A percentile compares a stretch with the other conserved stretches of the same genome.
Evolutionary conservation across 2,113 vertebrate species (phyloP).

Genomic region (Centropus bengalensis): DNA sequence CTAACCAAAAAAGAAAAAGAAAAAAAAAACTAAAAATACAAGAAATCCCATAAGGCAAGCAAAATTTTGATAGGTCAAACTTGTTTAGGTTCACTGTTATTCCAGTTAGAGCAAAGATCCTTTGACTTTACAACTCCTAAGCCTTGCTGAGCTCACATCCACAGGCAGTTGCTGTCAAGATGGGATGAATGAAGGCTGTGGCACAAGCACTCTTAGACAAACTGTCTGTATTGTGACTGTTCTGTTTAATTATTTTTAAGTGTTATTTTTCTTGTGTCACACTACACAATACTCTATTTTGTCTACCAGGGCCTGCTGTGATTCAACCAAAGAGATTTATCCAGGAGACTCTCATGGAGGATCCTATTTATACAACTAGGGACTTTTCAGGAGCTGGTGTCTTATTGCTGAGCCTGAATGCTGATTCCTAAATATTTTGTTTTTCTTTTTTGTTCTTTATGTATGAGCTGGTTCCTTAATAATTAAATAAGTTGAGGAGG

Average conservation of each 20-base stretch:
- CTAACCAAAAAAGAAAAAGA: not conserved
- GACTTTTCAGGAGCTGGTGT: not conserved
- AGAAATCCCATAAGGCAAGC: not conserved
- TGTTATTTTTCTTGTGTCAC: slow-evolving; percentile 27
- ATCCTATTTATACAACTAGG: not conserved
- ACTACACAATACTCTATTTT: slow-evolving; percentile 1
- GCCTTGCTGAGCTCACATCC: not conserved
- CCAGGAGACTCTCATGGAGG: not conserved
- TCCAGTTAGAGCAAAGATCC: not conserved
- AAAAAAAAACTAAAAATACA: no score
- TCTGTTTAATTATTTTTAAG: not conserved
- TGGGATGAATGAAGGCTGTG: not conserved
- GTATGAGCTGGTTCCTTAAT: not conserved
- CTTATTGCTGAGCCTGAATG: not conserved
- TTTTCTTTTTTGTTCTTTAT: not conserved
- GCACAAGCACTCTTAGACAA: not conserved
- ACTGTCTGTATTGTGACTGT: not conserved
- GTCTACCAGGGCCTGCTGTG: not conserved
- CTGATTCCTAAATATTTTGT: not conserved
- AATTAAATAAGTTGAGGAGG: slow-evolving; percentile 1
- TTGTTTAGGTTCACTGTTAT: not conserved
- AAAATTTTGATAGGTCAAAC: not conserved
- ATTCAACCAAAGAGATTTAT: not conserved
- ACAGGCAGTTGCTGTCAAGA: not conserved
- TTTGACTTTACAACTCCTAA: not conserved